phyloP scores from a whole-genome alignment of 2,888 invertebrate species.

The Chymomyza fuscimana region DNA sequence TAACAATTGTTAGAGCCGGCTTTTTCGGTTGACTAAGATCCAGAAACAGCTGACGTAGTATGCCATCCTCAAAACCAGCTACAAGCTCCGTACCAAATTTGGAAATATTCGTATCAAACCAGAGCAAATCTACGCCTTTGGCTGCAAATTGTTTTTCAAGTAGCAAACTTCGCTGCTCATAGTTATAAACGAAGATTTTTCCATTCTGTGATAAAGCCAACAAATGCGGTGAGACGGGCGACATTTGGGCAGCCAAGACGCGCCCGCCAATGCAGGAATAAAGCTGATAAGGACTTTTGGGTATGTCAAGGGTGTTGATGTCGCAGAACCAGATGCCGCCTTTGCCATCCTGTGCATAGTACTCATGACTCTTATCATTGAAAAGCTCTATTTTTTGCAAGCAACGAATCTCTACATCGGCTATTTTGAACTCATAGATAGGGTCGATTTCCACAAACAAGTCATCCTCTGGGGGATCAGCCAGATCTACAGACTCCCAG shows the following conservation, averaged over 20 bases:
- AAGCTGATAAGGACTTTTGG: conserved; percentile 80
- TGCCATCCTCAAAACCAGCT: conserved; percentile 87
- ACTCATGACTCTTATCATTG: conserved; percentile 80
- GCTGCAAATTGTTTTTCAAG: conserved; percentile 83
- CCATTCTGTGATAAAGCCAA: conserved; percentile 88
- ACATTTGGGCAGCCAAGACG: conserved; percentile 85
- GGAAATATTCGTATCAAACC: conserved; percentile 86
- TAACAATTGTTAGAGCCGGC: conserved; percentile 54
- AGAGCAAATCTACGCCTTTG: conserved; percentile 83
- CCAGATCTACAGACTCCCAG: conserved; percentile 93
- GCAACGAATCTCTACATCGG: conserved; percentile 76
- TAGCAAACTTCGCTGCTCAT: conserved; percentile 82
- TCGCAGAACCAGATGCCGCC: conserved; percentile 90
- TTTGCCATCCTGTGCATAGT: conserved; percentile 93
- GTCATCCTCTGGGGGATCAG: conserved; percentile 90
- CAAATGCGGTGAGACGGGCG: conserved; percentile 86
- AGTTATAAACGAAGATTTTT: conserved; percentile 87
- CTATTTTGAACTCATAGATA: conserved; percentile 88
- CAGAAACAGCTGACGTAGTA: conserved; percentile 82
- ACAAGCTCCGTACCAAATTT: conserved; percentile 84
- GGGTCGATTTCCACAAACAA: conserved; percentile 91
- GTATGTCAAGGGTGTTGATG: conserved; percentile 81
- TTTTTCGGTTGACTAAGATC: conserved; percentile 50
- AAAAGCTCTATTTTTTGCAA: conserved; percentile 76
- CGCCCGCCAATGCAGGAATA: conserved; percentile 89